Base-by-base conservation (phyloP, 2,797 vertebrate genomes). In the Ctenosaura bakeri region DNA sequence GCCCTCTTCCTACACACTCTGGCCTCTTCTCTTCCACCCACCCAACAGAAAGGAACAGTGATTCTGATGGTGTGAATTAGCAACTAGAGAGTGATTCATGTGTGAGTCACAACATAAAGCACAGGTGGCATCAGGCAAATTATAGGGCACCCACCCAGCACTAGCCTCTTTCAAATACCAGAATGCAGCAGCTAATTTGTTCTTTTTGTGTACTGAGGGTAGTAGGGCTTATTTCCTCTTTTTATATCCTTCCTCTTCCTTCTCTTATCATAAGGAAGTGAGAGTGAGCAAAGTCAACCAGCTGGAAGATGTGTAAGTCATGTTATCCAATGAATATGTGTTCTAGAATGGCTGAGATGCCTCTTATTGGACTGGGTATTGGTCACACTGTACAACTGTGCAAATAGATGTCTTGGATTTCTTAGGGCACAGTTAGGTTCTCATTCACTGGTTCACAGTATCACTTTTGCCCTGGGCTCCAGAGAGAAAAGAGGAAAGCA, bases 71-170 rank as follows among this genome's bases (percentile, higher is more conserved):
- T 91, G 81, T 85, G 82, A 92, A 88, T 91, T 87, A 95, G 93
- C 94, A 95, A 93, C 93, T 95, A 95, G 93, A 90, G 91, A 54
- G 20, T 95, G 95, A 96, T 95, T 96, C 95, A 93, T 89, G 69
- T 74, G 71, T 91, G 87, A 92, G 79, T 92, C 89, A 90, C 93
- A 90, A 78, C 92, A 94, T 94, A 95, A 89, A 89, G 62, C 84
- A 89, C 88, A 89, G 79, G 91, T 92, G 91, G 91, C 84, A 87
- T 87, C 79, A 50, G 54, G 80, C 80, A 89, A 92, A 92, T 89
- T 78, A 89, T 86, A 92, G 88, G 90, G 95, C 95, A 96, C 81
- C 88, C 91, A 94, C 89, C 87, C 89, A 87, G 88, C 89, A 81
- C 94, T 84, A 18, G 91, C 90, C 95, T 86, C 22, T 90, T 83